Base-by-base conservation (phyloP, 2,888 invertebrate species). In the Latrodectus elegans region DNA sequence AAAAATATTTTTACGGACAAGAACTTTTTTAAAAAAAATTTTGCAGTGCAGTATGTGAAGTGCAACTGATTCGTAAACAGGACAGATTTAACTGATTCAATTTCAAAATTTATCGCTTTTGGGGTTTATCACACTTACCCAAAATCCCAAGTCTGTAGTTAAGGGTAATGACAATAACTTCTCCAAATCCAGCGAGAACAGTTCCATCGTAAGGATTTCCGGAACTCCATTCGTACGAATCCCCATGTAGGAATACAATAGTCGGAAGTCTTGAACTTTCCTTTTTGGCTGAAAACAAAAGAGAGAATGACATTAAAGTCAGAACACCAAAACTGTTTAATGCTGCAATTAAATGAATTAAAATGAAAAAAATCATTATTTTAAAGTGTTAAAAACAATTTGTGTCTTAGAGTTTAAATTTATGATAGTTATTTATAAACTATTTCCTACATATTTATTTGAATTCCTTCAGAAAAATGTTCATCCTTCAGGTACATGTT, bases 101-200 rank as follows among this genome's bases (percentile, higher is more conserved):
- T 64, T 71, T 15, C 52, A 76, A 64, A 83, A 71, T 77, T 65
- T 71, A 52, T 76, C 52, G 64, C 64, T 14, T 14, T 17, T 17
- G 51, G 64, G 52, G 68, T 71, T 38, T 22, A 52, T 84, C 52
- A n/a, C 11, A 81, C 90, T 89, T 91, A 94, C 94, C 94, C 91
- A 97, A 94, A 91, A 97, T 95, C 79, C 99, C 99, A 90, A 99
- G 95, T 90, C 99, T 95, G 93, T 98, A 99, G 94, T 99, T 99
- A 91, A 99, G 95, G 73, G 99, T 99, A 91, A 99, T 97, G 90
- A 98, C 98, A 87, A 99, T 96, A 91, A 98, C 94, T 91, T 95
- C 95, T 83, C 95, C 95, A 90, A 95, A 95, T 91, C 94, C 94
- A 53, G 97, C 96, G 89, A 97, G 93, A 87, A 96, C 96, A 91